Evolutionary conservation across 1,140 invertebrate species (phyloP).

Genomic region (Drosophila equinoxialis): DNA sequence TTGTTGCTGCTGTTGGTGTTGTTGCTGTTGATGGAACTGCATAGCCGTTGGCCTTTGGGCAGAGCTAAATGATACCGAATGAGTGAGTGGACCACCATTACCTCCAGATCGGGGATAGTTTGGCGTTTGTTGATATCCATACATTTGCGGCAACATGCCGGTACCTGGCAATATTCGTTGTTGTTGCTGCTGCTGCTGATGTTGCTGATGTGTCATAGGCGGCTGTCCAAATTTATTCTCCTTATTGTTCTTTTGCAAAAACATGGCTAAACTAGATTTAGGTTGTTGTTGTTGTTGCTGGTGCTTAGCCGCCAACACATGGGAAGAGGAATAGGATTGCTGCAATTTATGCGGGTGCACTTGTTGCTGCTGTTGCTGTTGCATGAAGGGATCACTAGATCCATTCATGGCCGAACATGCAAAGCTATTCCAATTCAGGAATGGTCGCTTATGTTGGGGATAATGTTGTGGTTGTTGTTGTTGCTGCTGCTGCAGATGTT

Average conservation of each 20-base stretch:
- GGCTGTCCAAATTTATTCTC: slow-evolving; percentile 73
- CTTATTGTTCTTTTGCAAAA: slow-evolving; percentile 72
- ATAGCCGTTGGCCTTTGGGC: slow-evolving; percentile 57
- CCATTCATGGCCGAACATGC: slow-evolving; percentile 73
- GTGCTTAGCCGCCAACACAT: slow-evolving; percentile 44
- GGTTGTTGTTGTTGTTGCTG: slow-evolving; percentile 34
- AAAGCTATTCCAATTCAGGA: slow-evolving; percentile 76
- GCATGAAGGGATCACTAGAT: slow-evolving; percentile 71
- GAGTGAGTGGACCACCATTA: slow-evolving; percentile 50
- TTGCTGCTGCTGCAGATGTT: slow-evolving; percentile 40
- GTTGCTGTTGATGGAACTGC: slow-evolving; percentile 53
- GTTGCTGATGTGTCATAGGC: slow-evolving; percentile 43
- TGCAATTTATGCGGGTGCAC: slow-evolving; percentile 63
- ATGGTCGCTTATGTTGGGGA: slow-evolving; percentile 75
- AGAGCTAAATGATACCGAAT: slow-evolving; percentile 64
- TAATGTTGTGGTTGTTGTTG: slow-evolving; percentile 52
- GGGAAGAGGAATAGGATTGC: slow-evolving; percentile 68
- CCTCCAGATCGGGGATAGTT: slow-evolving; percentile 38
- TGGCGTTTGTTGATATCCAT: slow-evolving; percentile 47
- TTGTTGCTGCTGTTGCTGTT: slow-evolving; percentile 56
- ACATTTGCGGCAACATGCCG: slow-evolving; percentile 66
- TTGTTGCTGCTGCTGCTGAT: slow-evolving; percentile 4
- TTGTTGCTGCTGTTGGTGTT: slow-evolving; percentile 38
- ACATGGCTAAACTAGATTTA: slow-evolving; percentile 57
- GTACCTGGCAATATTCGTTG: slow-evolving; percentile 10